These are phyloP conservation scores for Microctonus aethiopoides DNA, from an alignment of 2,888 invertebrate genomes.

Conservation along the genomic window DNA sequence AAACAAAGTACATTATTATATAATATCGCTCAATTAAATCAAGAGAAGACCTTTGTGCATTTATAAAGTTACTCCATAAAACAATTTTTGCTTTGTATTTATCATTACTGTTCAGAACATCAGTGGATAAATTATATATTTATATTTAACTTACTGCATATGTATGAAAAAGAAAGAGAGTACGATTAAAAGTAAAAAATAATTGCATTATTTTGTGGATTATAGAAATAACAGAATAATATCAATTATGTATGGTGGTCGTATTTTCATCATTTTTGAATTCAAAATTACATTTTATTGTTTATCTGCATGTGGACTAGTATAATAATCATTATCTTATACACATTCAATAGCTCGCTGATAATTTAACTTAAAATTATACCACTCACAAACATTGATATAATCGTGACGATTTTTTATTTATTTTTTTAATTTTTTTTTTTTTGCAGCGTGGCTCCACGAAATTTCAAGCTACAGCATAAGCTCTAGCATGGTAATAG, in stretches of 20 bases:
- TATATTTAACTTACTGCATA: not conserved
- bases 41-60: not conserved
- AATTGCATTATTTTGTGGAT: not conserved
- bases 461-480: constrained; percentile 64
- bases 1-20: not conserved
- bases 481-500: constrained; percentile 63
- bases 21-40: not conserved
- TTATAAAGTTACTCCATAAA: not conserved
- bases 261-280: constrained; percentile 49
- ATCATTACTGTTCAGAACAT: not conserved
- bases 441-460: constrained; percentile 55
- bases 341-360: constrained; percentile 67
- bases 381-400: constrained; percentile 67
- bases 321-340: constrained; percentile 64
- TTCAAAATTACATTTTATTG: constrained; percentile 68
- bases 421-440: constrained; percentile 25
- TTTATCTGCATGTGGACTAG: constrained; percentile 67
- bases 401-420: constrained; percentile 62
- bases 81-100: not conserved
- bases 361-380: constrained; percentile 63
- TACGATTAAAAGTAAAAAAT: not conserved
- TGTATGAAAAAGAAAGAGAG: not conserved
- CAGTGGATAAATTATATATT: not conserved
- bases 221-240: not conserved
- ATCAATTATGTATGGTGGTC: not conserved